Evolutionary conservation across 2,113 vertebrate species (phyloP).

Genomic region (Mus spicilegus): DNA sequence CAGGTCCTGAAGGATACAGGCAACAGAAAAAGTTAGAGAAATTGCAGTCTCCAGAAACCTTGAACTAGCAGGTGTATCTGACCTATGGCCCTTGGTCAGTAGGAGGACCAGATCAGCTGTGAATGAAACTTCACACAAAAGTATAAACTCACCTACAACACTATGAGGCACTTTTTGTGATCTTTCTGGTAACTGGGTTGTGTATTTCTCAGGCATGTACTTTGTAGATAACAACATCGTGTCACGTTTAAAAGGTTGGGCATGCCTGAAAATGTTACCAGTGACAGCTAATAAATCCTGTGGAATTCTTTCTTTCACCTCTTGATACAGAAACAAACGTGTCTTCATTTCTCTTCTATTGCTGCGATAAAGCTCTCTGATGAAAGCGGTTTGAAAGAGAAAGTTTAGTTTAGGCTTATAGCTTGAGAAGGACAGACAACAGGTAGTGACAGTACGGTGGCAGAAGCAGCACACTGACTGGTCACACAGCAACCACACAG

Average conservation of each 20-base stretch:
- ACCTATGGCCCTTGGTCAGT: neutral
- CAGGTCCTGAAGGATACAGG: neutral
- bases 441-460: no score
- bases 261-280: constrained; percentile 41
- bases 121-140: neutral
- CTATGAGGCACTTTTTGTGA: neutral
- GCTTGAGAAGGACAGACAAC: neutral
- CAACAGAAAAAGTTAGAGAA: neutral
- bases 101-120: neutral
- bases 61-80: neutral
- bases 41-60: neutral
- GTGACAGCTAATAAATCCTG: neutral
- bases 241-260: constrained; percentile 28
- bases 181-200: neutral
- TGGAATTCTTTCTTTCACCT: neutral
- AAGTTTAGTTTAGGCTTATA: neutral
- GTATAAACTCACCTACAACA: neutral
- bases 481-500: neutral
- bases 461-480: no score
- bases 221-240: neutral
- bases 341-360: neutral
- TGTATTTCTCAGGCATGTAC: neutral
- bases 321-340: neutral
- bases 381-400: neutral
- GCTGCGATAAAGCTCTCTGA: neutral